These are phyloP conservation scores for Phymatocera aterrima DNA, from an alignment of 2,888 invertebrate genomes.

Conservation along the genomic window DNA sequence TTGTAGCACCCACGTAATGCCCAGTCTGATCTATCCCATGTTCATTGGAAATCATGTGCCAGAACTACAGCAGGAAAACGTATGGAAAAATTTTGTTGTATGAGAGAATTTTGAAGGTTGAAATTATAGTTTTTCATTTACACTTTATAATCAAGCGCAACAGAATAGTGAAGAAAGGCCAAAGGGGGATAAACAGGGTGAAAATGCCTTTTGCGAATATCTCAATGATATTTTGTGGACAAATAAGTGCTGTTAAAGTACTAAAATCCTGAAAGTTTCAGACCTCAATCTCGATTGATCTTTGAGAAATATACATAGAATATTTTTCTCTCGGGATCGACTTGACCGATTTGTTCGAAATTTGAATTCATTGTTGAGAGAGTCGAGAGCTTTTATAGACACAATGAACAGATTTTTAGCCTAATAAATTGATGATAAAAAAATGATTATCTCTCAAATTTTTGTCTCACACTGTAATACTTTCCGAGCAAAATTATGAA, in stretches of 20 bases:
- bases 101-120: background rate
- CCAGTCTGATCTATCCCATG: slow-evolving; percentile 78
- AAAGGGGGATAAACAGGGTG: too few species aligned
- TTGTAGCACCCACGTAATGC: slow-evolving; percentile 75
- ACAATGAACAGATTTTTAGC: background rate
- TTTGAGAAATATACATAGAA: too few species aligned
- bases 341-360: background rate
- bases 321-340: background rate
- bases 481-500: too few species aligned
- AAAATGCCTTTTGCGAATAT: too few species aligned
- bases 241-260: too few species aligned
- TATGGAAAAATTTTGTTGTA: background rate
- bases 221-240: too few species aligned
- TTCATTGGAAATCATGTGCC: slow-evolving; percentile 68
- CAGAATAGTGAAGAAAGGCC: too few species aligned
- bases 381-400: background rate
- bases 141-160: background rate
- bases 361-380: background rate
- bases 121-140: background rate
- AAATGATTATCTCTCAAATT: too few species aligned
- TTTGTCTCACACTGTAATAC: too few species aligned
- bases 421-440: background rate
- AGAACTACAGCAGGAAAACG: background rate
- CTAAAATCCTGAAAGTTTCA: too few species aligned
- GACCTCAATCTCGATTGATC: too few species aligned